Evolutionary conservation across 2,797 vertebrate species (phyloP).

Genomic region (Gymnothorax reevesii): DNA sequence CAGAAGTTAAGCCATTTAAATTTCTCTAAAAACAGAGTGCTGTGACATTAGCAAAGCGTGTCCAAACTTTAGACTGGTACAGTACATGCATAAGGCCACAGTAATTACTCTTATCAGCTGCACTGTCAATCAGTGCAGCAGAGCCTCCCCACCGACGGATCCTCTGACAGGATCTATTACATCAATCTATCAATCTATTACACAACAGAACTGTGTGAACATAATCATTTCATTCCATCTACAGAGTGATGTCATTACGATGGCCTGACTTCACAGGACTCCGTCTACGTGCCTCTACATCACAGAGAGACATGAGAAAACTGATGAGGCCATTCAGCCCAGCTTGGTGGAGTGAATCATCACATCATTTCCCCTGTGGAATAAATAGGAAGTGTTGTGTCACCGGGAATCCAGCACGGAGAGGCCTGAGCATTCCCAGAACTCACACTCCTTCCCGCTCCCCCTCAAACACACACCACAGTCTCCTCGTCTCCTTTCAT

Average conservation of each 20-base stretch:
- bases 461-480: not conserved
- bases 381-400: not conserved
- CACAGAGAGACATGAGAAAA: not conserved
- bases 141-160: not conserved
- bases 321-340: not conserved
- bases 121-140: not conserved
- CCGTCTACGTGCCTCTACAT: not conserved
- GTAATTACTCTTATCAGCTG: not conserved
- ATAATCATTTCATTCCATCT: not conserved
- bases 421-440: not conserved
- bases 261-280: not conserved
- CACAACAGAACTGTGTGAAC: not conserved
- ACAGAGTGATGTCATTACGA: not conserved
- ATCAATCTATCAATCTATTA: not conserved
- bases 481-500: not conserved
- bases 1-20: no score
- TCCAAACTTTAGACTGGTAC: no score
- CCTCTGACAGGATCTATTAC: no score
- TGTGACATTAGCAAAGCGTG: no score
- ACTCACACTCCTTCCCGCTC: not conserved
- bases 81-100: no score
- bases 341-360: not conserved
- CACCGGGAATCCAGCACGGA: not conserved
- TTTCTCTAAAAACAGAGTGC: no score
- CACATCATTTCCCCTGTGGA: not conserved